Base-by-base conservation (phyloP, 2,113 vertebrate species). In the Micronycteris hirsuta region DNA sequence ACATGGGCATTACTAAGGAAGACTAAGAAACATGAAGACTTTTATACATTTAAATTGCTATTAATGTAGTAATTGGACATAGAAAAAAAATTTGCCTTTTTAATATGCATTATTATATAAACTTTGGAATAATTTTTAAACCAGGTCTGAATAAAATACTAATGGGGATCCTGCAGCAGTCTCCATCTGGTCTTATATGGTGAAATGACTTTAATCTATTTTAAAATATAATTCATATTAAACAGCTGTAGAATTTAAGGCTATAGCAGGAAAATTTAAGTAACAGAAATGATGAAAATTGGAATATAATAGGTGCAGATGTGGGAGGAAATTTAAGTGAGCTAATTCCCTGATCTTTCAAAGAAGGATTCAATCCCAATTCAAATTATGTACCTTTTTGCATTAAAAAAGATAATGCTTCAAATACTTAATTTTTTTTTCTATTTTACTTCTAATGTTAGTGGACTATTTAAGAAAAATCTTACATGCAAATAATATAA, bases 261-360 rank as follows among this genome's bases (percentile, higher is more conserved):
- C 8, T 43, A 38, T 41, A 20, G 11, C 1, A 80, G n/a, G 84
- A 95, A 92, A 88, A 45, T 28, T 43, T 83, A 65, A 96, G 68
- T 86, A 77, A 31, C 2, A 45, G 58, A 90, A 74, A 92, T 76
- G 7, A 95, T 90, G 20, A 54, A 92, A 95, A 77, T 83, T 84
- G 49, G 49, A 5, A 95, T 24, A 86, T 74, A 94, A 96, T 90
- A 26, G 68, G 13, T 80, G 3, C 28, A 81, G 13, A 88, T 85
- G 73, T 88, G 76, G 81, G 88, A 93, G 81, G 54, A 93, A 77
- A 77, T 88, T 84, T 61, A 91, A 68, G 77, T 36, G 47, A 94
- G 19, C 7, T 95, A 68, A 91, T 89, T 82, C 10, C 63, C 52
- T 77, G n/a, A 86, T 83, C 47, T 88, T 93, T 93, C 68, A 71